A percentile compares a stretch with the other conserved stretches of the same genome.
Evolutionary conservation across 2,113 vertebrate genomes (phyloP).

Genomic region (Neodontobutis hainanensis): DNA sequence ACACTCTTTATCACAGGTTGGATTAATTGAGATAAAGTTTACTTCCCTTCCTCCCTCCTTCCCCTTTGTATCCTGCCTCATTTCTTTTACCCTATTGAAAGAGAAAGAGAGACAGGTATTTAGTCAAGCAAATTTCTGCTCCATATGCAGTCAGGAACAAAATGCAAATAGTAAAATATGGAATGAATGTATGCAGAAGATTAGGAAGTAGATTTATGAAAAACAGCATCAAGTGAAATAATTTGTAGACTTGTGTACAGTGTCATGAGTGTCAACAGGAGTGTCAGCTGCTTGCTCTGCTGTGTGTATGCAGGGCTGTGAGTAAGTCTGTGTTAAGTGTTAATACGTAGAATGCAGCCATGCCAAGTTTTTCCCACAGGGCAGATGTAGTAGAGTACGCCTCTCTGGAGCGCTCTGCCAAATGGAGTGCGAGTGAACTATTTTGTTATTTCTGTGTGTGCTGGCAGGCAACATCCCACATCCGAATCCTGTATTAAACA

Average conservation of each 20-base stretch:
- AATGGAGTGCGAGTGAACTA: slow-evolving; percentile 19
- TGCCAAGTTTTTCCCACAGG: slow-evolving; percentile 43
- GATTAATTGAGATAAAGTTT: slow-evolving; percentile 1
- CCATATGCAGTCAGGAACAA: slow-evolving; percentile 30
- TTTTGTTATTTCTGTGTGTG: slow-evolving; percentile 28
- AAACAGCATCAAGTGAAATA: slow-evolving; percentile 18
- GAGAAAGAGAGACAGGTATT: slow-evolving; percentile 57
- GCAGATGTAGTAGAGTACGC: slow-evolving; percentile 38
- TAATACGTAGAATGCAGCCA: slow-evolving; percentile 37
- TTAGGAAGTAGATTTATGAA: slow-evolving; percentile 4
- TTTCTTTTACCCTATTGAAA: slow-evolving; percentile 20
- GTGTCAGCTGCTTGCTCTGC: not conserved
- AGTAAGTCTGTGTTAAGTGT: slow-evolving; percentile 31
- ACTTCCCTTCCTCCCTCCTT: not conserved
- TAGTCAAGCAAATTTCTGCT: slow-evolving; percentile 53
- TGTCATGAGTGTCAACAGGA: slow-evolving; percentile 4
- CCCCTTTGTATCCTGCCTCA: slow-evolving; percentile 1
- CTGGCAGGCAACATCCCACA: slow-evolving; percentile 29
- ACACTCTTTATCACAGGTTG: slow-evolving; percentile 84
- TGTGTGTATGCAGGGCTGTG: slow-evolving; percentile 6
- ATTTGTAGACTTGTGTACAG: slow-evolving; percentile 9
- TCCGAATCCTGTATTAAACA: slow-evolving; percentile 35
- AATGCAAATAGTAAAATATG: slow-evolving; percentile 31
- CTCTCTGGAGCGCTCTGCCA: slow-evolving; percentile 37
- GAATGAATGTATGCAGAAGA: slow-evolving; percentile 15